Evolutionary conservation across 2,113 vertebrate genomes (phyloP).

Genomic region (Perca schrenkii): DNA sequence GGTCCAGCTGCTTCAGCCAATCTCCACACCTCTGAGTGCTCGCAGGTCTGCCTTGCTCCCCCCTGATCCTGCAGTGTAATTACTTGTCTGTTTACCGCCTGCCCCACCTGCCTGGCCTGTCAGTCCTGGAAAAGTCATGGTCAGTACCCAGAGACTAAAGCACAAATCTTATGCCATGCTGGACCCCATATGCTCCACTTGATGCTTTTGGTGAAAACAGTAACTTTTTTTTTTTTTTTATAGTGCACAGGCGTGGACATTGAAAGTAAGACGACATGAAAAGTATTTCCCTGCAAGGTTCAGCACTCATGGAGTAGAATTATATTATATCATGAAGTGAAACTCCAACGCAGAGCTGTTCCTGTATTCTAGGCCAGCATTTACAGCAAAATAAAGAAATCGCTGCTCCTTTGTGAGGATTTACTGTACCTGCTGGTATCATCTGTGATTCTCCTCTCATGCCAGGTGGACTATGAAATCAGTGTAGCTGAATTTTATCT

Average conservation of each 20-base stretch:
- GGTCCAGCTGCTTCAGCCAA: constrained; percentile 16
- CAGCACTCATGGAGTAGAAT: background rate
- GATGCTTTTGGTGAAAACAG: constrained; percentile 29
- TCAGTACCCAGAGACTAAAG: constrained; percentile 80
- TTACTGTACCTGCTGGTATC: constrained; percentile 38
- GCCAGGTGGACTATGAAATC: constrained; percentile 41
- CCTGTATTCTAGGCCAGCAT: constrained; percentile 8
- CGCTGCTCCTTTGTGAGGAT: constrained; percentile 40
- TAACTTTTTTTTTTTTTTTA: background rate
- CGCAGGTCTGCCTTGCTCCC: background rate
- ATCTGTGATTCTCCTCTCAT: constrained; percentile 17
- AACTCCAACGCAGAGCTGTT: background rate
- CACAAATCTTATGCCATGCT: constrained; percentile 51
- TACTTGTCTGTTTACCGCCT: constrained; percentile 63
- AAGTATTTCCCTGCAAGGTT: background rate
- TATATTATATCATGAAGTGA: constrained; percentile 4
- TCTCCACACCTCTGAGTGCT: constrained; percentile 19
- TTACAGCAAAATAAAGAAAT: constrained; percentile 36
- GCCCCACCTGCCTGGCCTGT: constrained; percentile 77
- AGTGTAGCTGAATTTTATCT: constrained; percentile 18
- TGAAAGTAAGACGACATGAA: background rate
- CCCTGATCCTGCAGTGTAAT: constrained; percentile 64
- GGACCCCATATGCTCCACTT: constrained; percentile 54
- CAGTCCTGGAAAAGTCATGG: constrained; percentile 70
- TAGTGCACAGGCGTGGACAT: background rate